phyloP scores from a whole-genome alignment of 2,113 vertebrate species.

The western clawed frog (Xenopus tropicalis) region UCB_Xtro_10.0 CM004447.2:81013501-81014000 shows the following conservation, averaged over 20 bases:
- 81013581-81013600: slow-evolving; percentile 36
- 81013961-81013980: slow-evolving; percentile 35
- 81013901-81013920: slow-evolving; percentile 32
- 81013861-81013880: slow-evolving; percentile 32
- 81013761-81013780: slow-evolving; percentile 9
- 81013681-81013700: slow-evolving; percentile 38
- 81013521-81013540: slow-evolving; percentile 58
- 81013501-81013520: slow-evolving; percentile 59
- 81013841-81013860: slow-evolving; percentile 37
- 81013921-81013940: slow-evolving; percentile 44
- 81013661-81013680: slow-evolving; percentile 27
- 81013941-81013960: slow-evolving; percentile 27
- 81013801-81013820: slow-evolving; percentile 30
- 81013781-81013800: slow-evolving; percentile 16
- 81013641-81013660: slow-evolving; percentile 25
- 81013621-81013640: slow-evolving; percentile 23
- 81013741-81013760: not conserved
- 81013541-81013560: slow-evolving; percentile 67
- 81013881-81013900: slow-evolving; percentile 23
- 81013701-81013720: slow-evolving; percentile 17
- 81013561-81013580: slow-evolving; percentile 57
- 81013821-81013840: slow-evolving; percentile 27
- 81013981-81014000: slow-evolving; percentile 37
- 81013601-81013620: slow-evolving; percentile 18
- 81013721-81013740: slow-evolving; percentile 9